phyloP scores from a whole-genome alignment of 2,797 vertebrate species.

The Centroberyx gerrardi region DNA sequence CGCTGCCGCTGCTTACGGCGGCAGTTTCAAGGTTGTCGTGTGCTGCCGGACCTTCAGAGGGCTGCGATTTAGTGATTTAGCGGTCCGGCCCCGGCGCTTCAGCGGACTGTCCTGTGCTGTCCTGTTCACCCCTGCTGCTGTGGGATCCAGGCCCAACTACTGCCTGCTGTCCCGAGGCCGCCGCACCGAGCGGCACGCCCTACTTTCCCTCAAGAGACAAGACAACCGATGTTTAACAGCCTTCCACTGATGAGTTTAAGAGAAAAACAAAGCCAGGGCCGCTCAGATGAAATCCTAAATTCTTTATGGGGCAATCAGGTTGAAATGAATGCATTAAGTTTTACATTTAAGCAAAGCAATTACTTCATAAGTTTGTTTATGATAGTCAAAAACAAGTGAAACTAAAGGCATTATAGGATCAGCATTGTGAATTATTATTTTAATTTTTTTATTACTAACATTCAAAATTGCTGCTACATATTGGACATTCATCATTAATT shows the following conservation, averaged over 20 bases:
- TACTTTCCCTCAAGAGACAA: neutral
- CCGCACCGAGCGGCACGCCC: neutral
- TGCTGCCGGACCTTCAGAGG: neutral
- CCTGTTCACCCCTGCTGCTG: neutral
- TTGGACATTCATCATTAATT: too few relatives aligned
- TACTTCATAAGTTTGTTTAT: too few relatives aligned
- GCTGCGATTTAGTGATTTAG: constrained; percentile 1
- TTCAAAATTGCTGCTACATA: too few relatives aligned
- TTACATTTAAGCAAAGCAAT: too few relatives aligned
- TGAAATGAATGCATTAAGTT: too few relatives aligned
- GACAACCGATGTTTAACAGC: neutral
- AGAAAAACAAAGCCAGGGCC: too few relatives aligned
- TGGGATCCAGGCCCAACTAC: constrained; percentile 15
- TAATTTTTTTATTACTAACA: too few relatives aligned
- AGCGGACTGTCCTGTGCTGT: neutral
- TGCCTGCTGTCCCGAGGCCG: constrained; percentile 23
- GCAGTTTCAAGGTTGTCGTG: constrained; percentile 56
- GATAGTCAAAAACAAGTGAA: too few relatives aligned
- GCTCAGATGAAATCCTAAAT: neutral
- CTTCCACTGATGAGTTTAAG: neutral
- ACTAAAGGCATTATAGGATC: too few relatives aligned
- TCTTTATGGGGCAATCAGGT: too few relatives aligned
- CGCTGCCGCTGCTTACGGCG: neutral
- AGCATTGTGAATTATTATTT: too few relatives aligned
- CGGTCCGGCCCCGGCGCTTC: neutral